These are phyloP conservation scores for Bradypodion ventrale DNA, from an alignment of 2,797 vertebrate species.

Conservation along the genomic window DNA sequence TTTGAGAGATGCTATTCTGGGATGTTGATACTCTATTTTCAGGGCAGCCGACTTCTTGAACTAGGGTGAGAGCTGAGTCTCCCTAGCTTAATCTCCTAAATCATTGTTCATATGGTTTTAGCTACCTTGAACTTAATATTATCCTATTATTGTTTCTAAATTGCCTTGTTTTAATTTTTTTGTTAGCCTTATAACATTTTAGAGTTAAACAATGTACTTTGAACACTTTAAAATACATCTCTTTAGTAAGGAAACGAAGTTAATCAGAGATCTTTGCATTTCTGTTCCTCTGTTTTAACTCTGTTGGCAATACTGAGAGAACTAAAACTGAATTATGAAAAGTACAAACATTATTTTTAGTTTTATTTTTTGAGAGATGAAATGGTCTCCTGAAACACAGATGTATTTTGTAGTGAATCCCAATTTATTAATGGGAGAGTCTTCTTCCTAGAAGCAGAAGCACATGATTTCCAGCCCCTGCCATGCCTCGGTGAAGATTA, in stretches of 20 bases:
- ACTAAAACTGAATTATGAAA: too few relatives aligned
- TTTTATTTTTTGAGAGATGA: too few relatives aligned
- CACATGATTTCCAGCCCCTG: background rate
- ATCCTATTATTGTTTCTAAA: background rate
- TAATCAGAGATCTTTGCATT: background rate
- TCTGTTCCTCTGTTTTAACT: background rate
- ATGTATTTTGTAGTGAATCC: background rate
- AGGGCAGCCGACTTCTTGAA: background rate
- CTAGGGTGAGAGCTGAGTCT: background rate
- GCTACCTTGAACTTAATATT: background rate
- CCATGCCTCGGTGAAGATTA: background rate
- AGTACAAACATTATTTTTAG: too few relatives aligned
- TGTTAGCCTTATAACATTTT: background rate
- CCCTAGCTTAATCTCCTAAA: background rate
- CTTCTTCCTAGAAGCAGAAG: background rate
- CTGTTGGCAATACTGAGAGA: background rate
- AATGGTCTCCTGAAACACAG: too few relatives aligned
- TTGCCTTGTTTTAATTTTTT: background rate
- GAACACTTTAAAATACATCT: background rate
- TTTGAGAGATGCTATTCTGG: background rate
- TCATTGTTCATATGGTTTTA: background rate
- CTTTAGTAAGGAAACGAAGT: background rate
- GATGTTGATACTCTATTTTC: background rate
- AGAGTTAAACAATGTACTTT: background rate
- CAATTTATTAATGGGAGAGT: background rate